Base-by-base conservation (phyloP, 2,888 invertebrate species). In the Lydus trimaculatus region DNA sequence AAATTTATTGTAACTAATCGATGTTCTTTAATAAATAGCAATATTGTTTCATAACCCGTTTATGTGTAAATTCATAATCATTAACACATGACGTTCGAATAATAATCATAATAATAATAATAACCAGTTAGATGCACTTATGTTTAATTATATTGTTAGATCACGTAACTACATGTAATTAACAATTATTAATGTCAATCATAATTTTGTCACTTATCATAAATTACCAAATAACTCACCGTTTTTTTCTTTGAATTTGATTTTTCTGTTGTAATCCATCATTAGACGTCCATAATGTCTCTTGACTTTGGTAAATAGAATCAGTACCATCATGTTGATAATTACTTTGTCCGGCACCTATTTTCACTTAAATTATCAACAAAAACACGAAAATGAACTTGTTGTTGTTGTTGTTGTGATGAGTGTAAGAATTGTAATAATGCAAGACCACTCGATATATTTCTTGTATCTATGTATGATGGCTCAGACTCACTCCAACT, bases 261-360 rank as follows among this genome's bases (percentile, higher is more conserved):
- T 85, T 83, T 84, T 86, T 87, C 85, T 85, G 83, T 83, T 77
- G 83, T 56, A 39, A 15, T 81, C 83, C 86, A 82, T 83, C 84
- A 70, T 87, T 87, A 81, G 81, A 82, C 80, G 83, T 79, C 83
- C 84, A 86, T 75, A 86, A 80, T 67, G 84, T 82, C 69, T 84
- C 83, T 74, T 84, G 82, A 59, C 81, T 82, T 67, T 85, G 81
- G 61, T 80, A 78, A 60, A 83, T 69, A 67, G 80, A 74, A 69
- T 80, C 81, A 60, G 66, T 74, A 62, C 84, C 83, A 76, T 86
- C 86, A 83, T 87, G 85, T 82, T 86, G 85, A 83, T 86, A 85
- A 74, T 85, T 86, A 84, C 88, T 88, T 76, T 88, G 87, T 82
- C 86, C 86, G 75, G 88, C 86, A 83, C 89, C 89, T 89, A 89